phyloP scores from a whole-genome alignment of 2,888 invertebrate species.

The Linyphia triangularis region DNA sequence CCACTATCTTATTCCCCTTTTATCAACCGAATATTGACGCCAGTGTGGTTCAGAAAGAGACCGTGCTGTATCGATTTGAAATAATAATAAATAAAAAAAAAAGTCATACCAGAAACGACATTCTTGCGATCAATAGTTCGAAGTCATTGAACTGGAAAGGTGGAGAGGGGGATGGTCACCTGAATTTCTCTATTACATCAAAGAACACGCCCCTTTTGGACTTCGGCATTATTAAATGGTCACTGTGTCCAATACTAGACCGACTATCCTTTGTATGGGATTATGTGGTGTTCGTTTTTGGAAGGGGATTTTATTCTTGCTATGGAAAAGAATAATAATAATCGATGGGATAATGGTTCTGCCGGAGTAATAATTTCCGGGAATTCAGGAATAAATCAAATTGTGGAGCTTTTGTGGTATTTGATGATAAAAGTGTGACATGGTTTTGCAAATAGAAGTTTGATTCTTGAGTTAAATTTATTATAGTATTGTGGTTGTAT shows the following conservation, averaged over 20 bases:
- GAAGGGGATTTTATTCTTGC: background rate
- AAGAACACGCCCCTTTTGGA: constrained; percentile 1
- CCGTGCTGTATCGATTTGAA: constrained; percentile 50
- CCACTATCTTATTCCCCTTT: background rate
- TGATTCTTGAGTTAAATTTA: background rate
- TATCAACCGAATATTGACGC: background rate
- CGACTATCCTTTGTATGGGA: background rate
- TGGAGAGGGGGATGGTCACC: constrained; percentile 46
- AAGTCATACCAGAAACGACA: constrained; percentile 15
- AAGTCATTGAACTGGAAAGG: constrained; percentile 66
- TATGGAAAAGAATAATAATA: background rate
- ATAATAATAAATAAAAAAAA: no score
- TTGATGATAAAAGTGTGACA: background rate
- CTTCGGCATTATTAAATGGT: constrained; percentile 30
- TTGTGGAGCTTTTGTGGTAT: no score
- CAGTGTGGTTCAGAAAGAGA: background rate
- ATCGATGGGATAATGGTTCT: background rate
- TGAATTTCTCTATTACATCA: constrained; percentile 35
- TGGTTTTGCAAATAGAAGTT: background rate
- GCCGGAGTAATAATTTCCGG: background rate
- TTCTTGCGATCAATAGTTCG: constrained; percentile 65
- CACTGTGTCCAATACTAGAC: background rate
- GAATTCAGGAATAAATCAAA: background rate
- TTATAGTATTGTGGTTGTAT: background rate
- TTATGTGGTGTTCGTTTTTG: background rate